Evolutionary conservation across 2,797 vertebrate genomes (phyloP), one percentile per base, ranked within the genome.

Genomic region (Sebastes aleutianus): DNA sequence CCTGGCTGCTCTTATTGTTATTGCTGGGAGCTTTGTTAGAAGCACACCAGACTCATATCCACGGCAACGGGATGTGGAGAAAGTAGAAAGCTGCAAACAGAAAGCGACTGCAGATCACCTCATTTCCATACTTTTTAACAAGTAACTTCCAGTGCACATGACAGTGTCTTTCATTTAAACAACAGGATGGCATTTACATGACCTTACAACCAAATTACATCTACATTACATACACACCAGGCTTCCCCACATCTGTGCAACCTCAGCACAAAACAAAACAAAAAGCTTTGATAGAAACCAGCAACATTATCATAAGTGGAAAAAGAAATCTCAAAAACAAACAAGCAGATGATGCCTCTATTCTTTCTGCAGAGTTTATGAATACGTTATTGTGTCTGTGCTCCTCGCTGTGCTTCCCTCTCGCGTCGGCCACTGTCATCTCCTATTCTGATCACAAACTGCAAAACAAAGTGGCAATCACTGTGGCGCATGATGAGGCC

Each of bases 381-480:
- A 93, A 91, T 91, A 61, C 36, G 20, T 90, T 90, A 88, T 72
- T 86, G 82, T 86, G 83, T 75, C 74, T 76, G 82, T 12, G 70
- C 77, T 78, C 81, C 83, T 83, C 16, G 88, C 80, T 76, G 88
- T 58, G 83, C 84, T 78, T 86, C 86, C 91, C 87, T 70, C 84
- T 84, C 47, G 71, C 43, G 62, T 87, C 22, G 70, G 76, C 87
- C 86, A 86, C 91, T 89, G 92, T 90, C 91, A 89, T 93, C 93
- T 93, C 70, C 82, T 47, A 89, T 92, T 94, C 91, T 82, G 88
- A 93, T 95, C 90, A 90, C 89, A 91, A 92, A 90, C 87, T 64
- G 80, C 87, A 88, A 93, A 93, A 94, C 91, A 95, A 95, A 95
- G 91, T 91, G 6, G 85, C 90, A 94, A 94, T 95, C 93, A 93